Conservation (phyloP, 2,888 invertebrate genomes). For the Leptura quadrifasciata region DNA sequence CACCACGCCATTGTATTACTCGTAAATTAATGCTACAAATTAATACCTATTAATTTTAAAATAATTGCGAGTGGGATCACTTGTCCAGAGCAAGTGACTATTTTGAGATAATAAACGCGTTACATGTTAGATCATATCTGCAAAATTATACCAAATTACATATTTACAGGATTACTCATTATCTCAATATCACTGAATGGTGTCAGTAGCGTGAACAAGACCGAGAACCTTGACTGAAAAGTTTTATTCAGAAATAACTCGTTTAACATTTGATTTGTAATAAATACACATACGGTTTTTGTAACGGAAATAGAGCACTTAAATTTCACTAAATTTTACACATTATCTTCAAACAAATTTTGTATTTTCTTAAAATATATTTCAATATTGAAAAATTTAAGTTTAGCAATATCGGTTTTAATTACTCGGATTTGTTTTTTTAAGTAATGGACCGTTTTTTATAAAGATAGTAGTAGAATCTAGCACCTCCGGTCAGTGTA, state of each 20-base stretch:
- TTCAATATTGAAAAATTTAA: no score
- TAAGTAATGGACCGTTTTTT: no score
- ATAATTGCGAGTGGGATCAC: neutral
- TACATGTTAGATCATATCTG: constrained; percentile 2
- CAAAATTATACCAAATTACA: constrained; percentile 2
- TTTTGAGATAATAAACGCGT: neutral
- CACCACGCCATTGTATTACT: no score
- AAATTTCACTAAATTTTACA: neutral
- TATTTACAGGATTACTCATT: neutral
- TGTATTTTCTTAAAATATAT: no score
- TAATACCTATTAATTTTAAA: no score
- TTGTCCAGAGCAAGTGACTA: neutral
- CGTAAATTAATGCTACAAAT: neutral
- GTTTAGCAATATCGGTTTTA: no score
- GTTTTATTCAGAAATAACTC: neutral
- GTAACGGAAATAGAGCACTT: neutral
- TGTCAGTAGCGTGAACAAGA: neutral
- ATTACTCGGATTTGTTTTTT: no score
- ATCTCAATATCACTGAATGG: neutral
- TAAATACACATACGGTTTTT: neutral
- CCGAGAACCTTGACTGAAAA: neutral
- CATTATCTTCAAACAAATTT: no score
- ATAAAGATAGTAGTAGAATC: no score
- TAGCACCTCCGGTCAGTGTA: no score
- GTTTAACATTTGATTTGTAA: neutral